phyloP scores from a whole-genome alignment of 1,140 invertebrate species.

The Drosophila ohnishii region DNA sequence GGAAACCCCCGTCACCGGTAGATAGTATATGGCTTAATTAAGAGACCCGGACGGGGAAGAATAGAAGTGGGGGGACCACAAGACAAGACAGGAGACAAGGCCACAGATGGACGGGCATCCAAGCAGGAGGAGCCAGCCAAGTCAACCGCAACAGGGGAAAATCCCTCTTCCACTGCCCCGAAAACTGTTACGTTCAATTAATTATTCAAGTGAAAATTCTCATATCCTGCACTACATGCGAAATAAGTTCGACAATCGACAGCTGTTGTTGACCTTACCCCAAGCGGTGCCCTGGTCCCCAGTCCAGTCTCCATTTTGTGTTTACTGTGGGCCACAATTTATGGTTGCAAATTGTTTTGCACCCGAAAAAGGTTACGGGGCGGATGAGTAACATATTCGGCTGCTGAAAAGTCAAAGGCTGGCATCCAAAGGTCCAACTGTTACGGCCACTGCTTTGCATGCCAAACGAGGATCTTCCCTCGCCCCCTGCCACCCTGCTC shows the following conservation, averaged over 20 bases:
- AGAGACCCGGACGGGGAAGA: constrained; percentile 11
- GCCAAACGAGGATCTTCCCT: constrained; percentile 50
- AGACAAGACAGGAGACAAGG: constrained; percentile 43
- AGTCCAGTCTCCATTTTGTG: background rate
- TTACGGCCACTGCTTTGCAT: constrained; percentile 68
- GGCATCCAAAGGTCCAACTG: constrained; percentile 46
- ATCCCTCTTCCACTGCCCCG: constrained; percentile 20
- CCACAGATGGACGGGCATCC: constrained; percentile 21
- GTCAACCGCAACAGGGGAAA: constrained; percentile 67
- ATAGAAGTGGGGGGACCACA: constrained; percentile 24
- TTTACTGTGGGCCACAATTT: constrained; percentile 61
- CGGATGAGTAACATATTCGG: constrained; percentile 75
- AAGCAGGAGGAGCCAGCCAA: constrained; percentile 16
- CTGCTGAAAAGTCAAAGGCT: constrained; percentile 67
- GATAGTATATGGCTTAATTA: constrained; percentile 68
- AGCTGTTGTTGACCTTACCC: constrained; percentile 79
- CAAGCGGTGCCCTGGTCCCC: constrained; percentile 29
- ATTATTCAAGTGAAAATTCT: constrained; percentile 83
- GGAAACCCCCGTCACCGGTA: constrained; percentile 10
- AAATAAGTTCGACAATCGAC: constrained; percentile 77
- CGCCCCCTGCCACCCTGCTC: background rate
- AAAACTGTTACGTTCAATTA: constrained; percentile 72
- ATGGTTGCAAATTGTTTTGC: constrained; percentile 82
- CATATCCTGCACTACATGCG: constrained; percentile 72
- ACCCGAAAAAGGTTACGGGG: constrained; percentile 74